Evolutionary conservation across 2,888 invertebrate species (phyloP).

Genomic region (Morpho achilles): DNA sequence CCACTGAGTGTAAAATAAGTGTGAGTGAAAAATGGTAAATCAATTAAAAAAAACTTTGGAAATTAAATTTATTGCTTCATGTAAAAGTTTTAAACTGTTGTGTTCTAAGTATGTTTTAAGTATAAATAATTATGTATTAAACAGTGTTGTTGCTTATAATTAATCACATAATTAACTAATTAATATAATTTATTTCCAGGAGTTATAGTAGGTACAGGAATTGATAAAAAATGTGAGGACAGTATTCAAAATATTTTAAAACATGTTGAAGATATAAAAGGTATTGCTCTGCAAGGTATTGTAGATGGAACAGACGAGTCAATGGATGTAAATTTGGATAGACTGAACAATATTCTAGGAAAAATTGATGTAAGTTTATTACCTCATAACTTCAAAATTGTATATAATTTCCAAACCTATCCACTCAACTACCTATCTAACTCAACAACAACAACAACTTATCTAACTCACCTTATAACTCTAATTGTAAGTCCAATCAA

Average conservation of each 20-base stretch:
- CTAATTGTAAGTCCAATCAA: too few relatives aligned
- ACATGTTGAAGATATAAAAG: constrained; percentile 78
- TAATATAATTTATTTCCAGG: constrained; percentile 59
- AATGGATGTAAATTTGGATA: constrained; percentile 66
- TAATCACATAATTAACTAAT: too few relatives aligned
- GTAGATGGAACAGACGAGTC: constrained; percentile 84
- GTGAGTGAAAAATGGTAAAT: background rate
- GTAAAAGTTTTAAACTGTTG: too few relatives aligned
- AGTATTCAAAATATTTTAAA: constrained; percentile 81
- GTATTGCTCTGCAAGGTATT: constrained; percentile 90
- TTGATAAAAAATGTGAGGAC: constrained; percentile 80
- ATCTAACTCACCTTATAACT: too few relatives aligned
- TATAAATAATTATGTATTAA: too few relatives aligned
- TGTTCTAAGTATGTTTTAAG: too few relatives aligned
- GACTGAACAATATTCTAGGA: constrained; percentile 80
- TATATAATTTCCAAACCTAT: too few relatives aligned
- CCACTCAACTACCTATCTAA: too few relatives aligned
- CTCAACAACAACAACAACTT: too few relatives aligned
- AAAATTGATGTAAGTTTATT: constrained; percentile 78
- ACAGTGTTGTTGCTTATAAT: background rate
- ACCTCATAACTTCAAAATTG: too few relatives aligned
- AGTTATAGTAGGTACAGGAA: constrained; percentile 87
- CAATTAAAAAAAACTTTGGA: background rate
- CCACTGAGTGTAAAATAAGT: too few relatives aligned
- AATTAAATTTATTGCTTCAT: too few relatives aligned